Evolutionary conservation across 2,113 vertebrate genomes (phyloP), one percentile per base, ranked within the genome.

Genomic region (Daphoenositta chrysoptera): DNA sequence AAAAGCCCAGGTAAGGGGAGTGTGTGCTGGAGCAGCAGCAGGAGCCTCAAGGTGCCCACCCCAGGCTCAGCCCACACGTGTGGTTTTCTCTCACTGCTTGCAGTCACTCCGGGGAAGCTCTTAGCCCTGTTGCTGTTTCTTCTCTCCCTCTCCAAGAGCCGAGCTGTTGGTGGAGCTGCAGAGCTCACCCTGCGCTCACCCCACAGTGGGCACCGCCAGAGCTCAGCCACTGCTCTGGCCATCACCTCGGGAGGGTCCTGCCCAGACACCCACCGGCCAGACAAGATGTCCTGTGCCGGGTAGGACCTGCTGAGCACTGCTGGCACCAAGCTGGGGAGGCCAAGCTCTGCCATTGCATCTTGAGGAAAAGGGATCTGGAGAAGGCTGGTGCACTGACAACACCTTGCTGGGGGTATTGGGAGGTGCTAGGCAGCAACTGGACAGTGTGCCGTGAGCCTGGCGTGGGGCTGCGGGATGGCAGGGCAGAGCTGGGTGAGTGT

Each of bases 111-210:
- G 12, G n/a, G 33, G n/a, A 53, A 51, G 44, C 60, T 71, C 26
- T 87, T 70, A 80, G 47, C 26, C 5, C 37, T 58, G 17, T 68
- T 48, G 42, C 60, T 82, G 4, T 28, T 73, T 78, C 26, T 69
- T 61, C 17, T 81, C 56, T 44, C 39, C 13, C 17, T 80, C 58
- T 92, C 70, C 92, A 97, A 99, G 98, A 98, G 98, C 98, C 90
- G 98, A 98, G 98, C 98, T 99, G 98, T 98, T 99, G 96, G 97
- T 97, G 72, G 98, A 99, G 97, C 98, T 98, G 96, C 98, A 93
- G 99, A 99, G 96, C 98, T 99, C 96, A 24, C 98, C 98, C 94
- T 99, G 99, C 42, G 90, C 98, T 96, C 97, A 97, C 93, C 98
- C 96, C 97, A 98, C 84, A 98, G 98, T 78, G 98, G 98, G 98